Evolutionary conservation across 1,140 invertebrate species (phyloP), one percentile per base, ranked within the genome.

Genomic region (Nilaparvata lugens): DNA sequence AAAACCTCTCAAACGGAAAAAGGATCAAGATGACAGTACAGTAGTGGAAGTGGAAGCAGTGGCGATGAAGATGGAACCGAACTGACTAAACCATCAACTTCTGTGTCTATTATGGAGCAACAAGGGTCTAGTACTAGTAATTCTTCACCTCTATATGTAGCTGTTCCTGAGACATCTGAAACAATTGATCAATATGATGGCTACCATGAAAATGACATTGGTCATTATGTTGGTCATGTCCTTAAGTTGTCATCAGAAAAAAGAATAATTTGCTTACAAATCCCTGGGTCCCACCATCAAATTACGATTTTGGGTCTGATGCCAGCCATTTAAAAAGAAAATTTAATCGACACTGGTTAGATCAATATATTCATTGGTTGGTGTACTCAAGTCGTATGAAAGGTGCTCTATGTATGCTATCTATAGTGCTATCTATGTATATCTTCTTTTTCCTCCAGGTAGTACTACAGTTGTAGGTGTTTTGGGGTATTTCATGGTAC

Each of bases 341-440:
- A 67, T 62, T 62, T 40, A 64, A 64, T 57, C 56, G 62, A 60
- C n/a, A 35, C 23, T 68, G 62, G 64, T 64, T 67, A 31, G 55
- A 62, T 64, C 56, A 61, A 61, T 65, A 65, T 61, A 9, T 65
- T 69, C 61, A 9, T 65, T 69, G 65, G 66, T 57, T 70, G 52
- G 66, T 61, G 31, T 68, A 67, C 59, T 70, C 67, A 58, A 61
- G 48, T 28, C 25, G 58, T 52, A 57, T 68, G 35, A 70, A 69
- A 64, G 68, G 69, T 43, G 63, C 67, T 64, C 61, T 66, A 19
- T 66, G 66, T 60, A 52, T 55, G 28, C n/a, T n/a, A n/a, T n/a
- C n/a, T n/a, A n/a, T n/a, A n/a, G n/a, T n/a, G n/a, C n/a, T 57
- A 64, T 58, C 68, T 66, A 57, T 56, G 65, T 56, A 62, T n/a